phyloP scores from a whole-genome alignment of 2,113 vertebrate genomes.

The Zosterops hypoxanthus region DNA sequence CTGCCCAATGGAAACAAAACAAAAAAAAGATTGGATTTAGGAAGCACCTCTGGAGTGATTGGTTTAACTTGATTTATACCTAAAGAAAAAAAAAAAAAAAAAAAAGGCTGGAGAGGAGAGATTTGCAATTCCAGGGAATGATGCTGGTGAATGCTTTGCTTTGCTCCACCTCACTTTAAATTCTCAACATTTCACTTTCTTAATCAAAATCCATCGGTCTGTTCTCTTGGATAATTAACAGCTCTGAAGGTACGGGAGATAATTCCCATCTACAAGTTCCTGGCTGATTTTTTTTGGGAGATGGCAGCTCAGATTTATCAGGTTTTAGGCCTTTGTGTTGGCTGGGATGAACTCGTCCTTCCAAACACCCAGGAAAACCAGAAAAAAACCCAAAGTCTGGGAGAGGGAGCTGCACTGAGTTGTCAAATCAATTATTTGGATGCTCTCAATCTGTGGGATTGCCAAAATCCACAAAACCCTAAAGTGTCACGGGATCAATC shows the following conservation, averaged over 20 bases:
- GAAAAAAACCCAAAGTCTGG: neutral
- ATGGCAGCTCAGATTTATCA: neutral
- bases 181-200: neutral
- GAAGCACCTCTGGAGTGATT: neutral
- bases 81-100: neutral
- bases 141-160: neutral
- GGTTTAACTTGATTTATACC: neutral
- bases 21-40: neutral
- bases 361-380: neutral
- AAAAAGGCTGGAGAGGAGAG: neutral
- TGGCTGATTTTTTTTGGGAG: neutral
- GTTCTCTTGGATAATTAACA: neutral
- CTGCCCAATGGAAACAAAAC: neutral
- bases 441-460: neutral
- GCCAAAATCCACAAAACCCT: neutral
- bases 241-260: neutral
- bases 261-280: neutral
- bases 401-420: neutral
- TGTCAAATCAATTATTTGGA: neutral
- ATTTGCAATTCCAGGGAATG: neutral
- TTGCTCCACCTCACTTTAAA: neutral
- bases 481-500: neutral
- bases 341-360: neutral
- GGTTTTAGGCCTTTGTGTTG: accelerated
- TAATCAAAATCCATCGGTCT: neutral